Base-by-base conservation (phyloP, 2,888 invertebrate species). In the Tillus elongatus region DNA sequence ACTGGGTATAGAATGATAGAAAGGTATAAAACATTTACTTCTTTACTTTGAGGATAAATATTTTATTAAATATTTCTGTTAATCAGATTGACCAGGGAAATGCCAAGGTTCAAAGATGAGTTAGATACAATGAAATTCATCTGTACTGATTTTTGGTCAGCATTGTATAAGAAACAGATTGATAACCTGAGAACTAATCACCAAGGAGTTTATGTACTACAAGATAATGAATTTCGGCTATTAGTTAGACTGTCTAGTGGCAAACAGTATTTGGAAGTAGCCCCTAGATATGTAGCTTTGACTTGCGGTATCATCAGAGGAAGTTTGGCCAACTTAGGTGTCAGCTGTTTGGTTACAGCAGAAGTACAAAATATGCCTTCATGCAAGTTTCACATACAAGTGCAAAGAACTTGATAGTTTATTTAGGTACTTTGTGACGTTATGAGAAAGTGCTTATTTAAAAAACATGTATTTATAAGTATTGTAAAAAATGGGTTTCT, bases 71-170 rank as follows among this genome's bases (percentile, higher is more conserved):
- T 31, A 4, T 24, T 39, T 39, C n/a, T n/a, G n/a, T n/a, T n/a
- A n/a, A n/a, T 29, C 15, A 77, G 78, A 46, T 68, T 93, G 35
- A 93, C 95, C 0, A 79, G 88, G 57, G 96, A 97, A 61, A 85
- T 85, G 74, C 79, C 88, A 1, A 73, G 96, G 32, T 95, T 97
- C 58, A 92, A 93, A 67, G 95, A 96, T 68, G 98, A 98, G 65
- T 64, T 98, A 36, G 97, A 98, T 56, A 90, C 89, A 15, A 89
- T 98, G 75, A 98, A 98, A 65, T 97, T 96, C 54, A 88, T 98
- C 36, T 98, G 98, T 61, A 98, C 97, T 37, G 98, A 98, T 60
- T 95, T 97, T 60, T 98, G 98, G 98, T 84, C 86, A n/a, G 81
- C 88, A 26, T 78, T 97, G 19, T 97, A 93, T 63, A 95, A 93